phyloP scores from a whole-genome alignment of 2,888 invertebrate genomes.

The Andrena flavipes region DNA sequence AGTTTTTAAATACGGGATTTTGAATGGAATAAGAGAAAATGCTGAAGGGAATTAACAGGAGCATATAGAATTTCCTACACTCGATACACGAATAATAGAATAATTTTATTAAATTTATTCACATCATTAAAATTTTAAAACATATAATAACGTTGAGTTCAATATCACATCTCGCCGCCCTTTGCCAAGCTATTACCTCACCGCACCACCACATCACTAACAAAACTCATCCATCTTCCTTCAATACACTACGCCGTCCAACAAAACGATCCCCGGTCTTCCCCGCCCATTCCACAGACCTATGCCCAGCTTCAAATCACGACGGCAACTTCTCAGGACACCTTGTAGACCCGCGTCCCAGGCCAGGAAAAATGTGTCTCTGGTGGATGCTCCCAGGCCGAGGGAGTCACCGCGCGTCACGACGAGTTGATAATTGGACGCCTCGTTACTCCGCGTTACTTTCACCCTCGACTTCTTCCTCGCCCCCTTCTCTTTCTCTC shows the following conservation, averaged over 20 bases:
- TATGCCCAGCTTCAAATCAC: neutral
- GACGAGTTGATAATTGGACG: constrained; percentile 80
- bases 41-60: too few relatives aligned
- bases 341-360: constrained; percentile 49
- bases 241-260: neutral
- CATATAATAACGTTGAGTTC: too few relatives aligned
- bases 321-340: constrained; percentile 22
- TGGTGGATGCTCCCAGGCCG: constrained; percentile 44
- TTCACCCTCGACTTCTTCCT: constrained; percentile 49
- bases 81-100: too few relatives aligned
- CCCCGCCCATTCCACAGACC: neutral
- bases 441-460: constrained; percentile 79
- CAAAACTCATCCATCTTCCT: too few relatives aligned
- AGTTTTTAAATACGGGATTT: too few relatives aligned
- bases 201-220: too few relatives aligned
- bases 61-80: too few relatives aligned
- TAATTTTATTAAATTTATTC: too few relatives aligned
- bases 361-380: constrained; percentile 68
- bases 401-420: constrained; percentile 49
- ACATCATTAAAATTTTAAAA: too few relatives aligned
- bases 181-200: too few relatives aligned
- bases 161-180: too few relatives aligned
- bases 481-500: constrained; percentile 36
- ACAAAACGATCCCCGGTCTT: neutral
- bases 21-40: too few relatives aligned